Conservation (phyloP, 2,113 vertebrate genomes). For the Sula dactylatra region DNA sequence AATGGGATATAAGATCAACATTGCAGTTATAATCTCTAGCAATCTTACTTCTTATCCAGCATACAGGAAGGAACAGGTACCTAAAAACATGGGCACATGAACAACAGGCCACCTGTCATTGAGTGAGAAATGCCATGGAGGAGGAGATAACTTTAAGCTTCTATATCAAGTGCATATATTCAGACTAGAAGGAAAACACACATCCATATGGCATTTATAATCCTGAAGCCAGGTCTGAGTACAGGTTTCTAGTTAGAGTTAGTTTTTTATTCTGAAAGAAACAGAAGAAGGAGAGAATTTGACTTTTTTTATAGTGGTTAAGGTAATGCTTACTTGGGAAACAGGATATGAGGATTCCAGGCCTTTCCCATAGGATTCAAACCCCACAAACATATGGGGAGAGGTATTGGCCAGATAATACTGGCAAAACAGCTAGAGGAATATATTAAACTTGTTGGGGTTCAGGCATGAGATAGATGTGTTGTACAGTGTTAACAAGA, state of each 20-base stretch:
- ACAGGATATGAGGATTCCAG: background rate
- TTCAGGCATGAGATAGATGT: background rate
- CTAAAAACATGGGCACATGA: background rate
- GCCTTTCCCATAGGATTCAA: background rate
- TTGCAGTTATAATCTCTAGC: background rate
- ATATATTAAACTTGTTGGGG: background rate
- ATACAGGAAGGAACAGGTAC: background rate
- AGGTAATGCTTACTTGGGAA: background rate
- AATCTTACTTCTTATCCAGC: background rate
- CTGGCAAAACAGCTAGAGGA: background rate
- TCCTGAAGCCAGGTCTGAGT: background rate
- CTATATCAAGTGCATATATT: background rate
- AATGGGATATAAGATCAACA: background rate
- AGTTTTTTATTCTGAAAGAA: background rate
- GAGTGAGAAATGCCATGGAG: background rate
- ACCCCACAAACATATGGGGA: background rate
- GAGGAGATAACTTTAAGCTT: background rate
- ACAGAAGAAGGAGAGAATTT: background rate
- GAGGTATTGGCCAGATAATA: background rate
- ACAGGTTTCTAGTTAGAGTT: background rate
- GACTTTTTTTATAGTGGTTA: background rate
- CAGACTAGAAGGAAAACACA: background rate
- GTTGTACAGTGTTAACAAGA: background rate
- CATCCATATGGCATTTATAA: background rate
- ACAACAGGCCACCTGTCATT: background rate